Evolutionary conservation across 2,113 vertebrate species (phyloP).

Genomic region (Campylomormyrus tamandua): DNA sequence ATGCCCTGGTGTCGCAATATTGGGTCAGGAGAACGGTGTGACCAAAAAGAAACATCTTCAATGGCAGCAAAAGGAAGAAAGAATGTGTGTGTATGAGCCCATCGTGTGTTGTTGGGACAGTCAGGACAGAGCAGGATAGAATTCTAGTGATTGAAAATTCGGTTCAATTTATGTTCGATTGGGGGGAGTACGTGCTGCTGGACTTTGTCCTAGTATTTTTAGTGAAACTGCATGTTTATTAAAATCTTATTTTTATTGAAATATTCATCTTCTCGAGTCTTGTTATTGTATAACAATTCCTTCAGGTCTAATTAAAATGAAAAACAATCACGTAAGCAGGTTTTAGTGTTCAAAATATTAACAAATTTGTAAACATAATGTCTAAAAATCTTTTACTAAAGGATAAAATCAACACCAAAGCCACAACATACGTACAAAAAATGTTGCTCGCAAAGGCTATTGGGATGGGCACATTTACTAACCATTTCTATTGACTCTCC

Average conservation of each 20-base stretch:
- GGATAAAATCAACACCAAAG: not conserved
- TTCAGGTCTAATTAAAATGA: not conserved
- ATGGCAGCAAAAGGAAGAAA: not conserved
- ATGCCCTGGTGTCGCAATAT: not conserved
- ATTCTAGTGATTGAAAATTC: too few relatives aligned
- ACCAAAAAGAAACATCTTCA: not conserved
- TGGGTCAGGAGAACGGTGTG: not conserved
- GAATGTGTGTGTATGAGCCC: too few relatives aligned
- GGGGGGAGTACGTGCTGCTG: not conserved
- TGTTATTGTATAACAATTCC: not conserved
- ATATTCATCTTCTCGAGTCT: not conserved
- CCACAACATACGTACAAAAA: too few relatives aligned
- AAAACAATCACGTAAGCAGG: not conserved
- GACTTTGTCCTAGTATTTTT: not conserved
- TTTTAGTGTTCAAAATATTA: not conserved
- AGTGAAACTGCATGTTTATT: not conserved
- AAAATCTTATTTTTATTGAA: not conserved
- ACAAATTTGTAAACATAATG: not conserved
- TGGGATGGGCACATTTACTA: not conserved
- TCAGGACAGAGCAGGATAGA: too few relatives aligned
- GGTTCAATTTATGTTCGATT: too few relatives aligned
- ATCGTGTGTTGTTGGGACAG: too few relatives aligned
- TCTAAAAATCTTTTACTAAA: not conserved
- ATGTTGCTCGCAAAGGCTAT: not conserved
- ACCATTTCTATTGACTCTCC: too few relatives aligned